Base-by-base conservation (phyloP, 2,113 vertebrate species). In the Cyphomyrus discorhynchus region DNA sequence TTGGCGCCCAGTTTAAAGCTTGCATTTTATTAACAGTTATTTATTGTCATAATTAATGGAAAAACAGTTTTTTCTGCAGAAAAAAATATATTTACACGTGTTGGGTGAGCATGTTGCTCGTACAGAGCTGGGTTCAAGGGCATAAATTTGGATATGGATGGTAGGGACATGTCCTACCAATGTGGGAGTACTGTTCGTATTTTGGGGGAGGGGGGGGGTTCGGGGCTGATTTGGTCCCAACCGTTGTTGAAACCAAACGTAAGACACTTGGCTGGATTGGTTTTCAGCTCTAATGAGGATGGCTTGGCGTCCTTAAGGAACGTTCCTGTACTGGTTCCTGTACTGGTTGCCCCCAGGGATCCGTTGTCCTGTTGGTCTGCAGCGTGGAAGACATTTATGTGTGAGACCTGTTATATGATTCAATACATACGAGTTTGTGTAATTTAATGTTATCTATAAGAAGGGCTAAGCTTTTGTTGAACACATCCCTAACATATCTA, bases 401-500 rank as follows among this genome's bases (percentile, higher is more conserved):
- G 88, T 92, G 88, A 88, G 87, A 87, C 88, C 77, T 90, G 88
- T 90, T 91, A 90, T 88, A 86, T 83, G 24, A 87, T 91, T 50
- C 92, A 46, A 11, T 58, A 91, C 58, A 49, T 77, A 70, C 19
- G 5, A 42, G 24, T 66, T 42, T 56, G 31, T 87, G 24, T 88
- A 90, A 85, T 77, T 88, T 92, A 1, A 90, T 90, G 89, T 90
- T 45, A 90, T 89, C 88, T 90, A 90, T 91, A 93, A 92, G 90
- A 92, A 94, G 93, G 94, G 94, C 94, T 94, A 92, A 77, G 74
- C 90, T 90, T 93, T 91, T 46, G 87, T 91, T 90, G 45, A 90
- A 88, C 50, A 47, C 24, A 84, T 47, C 82, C 5, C 74, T 80
- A 80, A 80, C 74, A 80, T 80, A 80, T 80, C 15, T 80, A 42